These are phyloP conservation scores for Salmo trutta DNA, from an alignment of 2,797 vertebrate species.

Conservation along the genomic window DNA sequence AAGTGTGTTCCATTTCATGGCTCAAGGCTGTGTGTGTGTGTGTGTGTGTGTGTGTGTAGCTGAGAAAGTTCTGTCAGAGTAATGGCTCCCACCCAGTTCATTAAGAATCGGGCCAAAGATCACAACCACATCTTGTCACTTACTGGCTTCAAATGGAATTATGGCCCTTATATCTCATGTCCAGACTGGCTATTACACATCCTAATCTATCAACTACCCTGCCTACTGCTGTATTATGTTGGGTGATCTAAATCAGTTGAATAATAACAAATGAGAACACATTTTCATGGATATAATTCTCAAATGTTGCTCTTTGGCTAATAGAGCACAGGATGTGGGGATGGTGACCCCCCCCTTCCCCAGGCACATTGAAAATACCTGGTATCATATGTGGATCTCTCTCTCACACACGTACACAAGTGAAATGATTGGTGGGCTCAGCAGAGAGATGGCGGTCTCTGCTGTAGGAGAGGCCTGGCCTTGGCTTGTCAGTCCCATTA, in stretches of 20 bases:
- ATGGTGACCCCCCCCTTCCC: neutral
- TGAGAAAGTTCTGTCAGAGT: neutral
- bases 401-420: constrained; percentile 44
- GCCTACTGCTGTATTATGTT: neutral
- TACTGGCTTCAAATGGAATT: constrained; percentile 46
- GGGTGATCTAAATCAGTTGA: neutral
- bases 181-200: neutral
- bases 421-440: constrained; percentile 70
- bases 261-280: neutral
- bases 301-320: neutral
- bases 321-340: neutral
- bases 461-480: constrained; percentile 4
- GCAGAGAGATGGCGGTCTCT: constrained; percentile 43
- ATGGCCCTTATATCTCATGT: constrained; percentile 26
- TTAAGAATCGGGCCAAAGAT: constrained; percentile 49
- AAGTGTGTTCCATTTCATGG: constrained; percentile 39
- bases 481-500: constrained; percentile 48
- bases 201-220: neutral
- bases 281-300: neutral
- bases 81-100: constrained; percentile 20
- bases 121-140: constrained; percentile 31
- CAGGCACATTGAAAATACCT: constrained; percentile 52
- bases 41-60: constrained; percentile 18
- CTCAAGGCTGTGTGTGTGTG: constrained; percentile 26
- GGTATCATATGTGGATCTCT: constrained; percentile 30